phyloP scores from a whole-genome alignment of 2,888 invertebrate species.

The Nasonia oneida region DNA sequence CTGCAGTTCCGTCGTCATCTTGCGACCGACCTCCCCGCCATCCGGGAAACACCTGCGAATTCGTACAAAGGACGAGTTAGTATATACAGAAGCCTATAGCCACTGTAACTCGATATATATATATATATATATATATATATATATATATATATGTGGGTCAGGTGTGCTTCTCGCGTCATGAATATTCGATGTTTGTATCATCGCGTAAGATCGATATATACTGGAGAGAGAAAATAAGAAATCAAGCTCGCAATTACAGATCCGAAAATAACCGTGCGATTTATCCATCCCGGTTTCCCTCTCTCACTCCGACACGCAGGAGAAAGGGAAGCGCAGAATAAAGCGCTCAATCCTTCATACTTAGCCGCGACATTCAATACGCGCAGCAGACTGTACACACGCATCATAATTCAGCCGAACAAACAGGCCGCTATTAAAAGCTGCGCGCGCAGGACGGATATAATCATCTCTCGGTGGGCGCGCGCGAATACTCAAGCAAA shows the following conservation, averaged over 20 bases:
- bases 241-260: not conserved
- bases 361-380: conserved; percentile 16
- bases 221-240: not conserved
- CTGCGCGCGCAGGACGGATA: not conserved
- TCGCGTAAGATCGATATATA: no score
- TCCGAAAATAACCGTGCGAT: not conserved
- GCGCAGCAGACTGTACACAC: not conserved
- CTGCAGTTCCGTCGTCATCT: conserved; percentile 79
- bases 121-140: no score
- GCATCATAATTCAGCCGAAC: conserved; percentile 17
- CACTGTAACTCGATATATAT: conserved; percentile 30
- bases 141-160: conserved; percentile 16
- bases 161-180: not conserved
- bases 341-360: conserved; percentile 1
- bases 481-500: not conserved
- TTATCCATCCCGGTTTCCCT: not conserved
- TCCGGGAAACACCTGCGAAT: conserved; percentile 77
- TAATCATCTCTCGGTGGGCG: not conserved
- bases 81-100: not conserved
- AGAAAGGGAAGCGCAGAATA: not conserved
- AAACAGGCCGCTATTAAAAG: not conserved
- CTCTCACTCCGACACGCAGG: not conserved
- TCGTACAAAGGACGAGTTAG: not conserved
- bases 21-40: conserved; percentile 78
- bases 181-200: no score